A percentile compares a stretch with the other conserved stretches of the same genome.
These are phyloP conservation scores for Sebastes itinus DNA, from an alignment of 2,797 vertebrate species.

Conservation along the genomic window DNA sequence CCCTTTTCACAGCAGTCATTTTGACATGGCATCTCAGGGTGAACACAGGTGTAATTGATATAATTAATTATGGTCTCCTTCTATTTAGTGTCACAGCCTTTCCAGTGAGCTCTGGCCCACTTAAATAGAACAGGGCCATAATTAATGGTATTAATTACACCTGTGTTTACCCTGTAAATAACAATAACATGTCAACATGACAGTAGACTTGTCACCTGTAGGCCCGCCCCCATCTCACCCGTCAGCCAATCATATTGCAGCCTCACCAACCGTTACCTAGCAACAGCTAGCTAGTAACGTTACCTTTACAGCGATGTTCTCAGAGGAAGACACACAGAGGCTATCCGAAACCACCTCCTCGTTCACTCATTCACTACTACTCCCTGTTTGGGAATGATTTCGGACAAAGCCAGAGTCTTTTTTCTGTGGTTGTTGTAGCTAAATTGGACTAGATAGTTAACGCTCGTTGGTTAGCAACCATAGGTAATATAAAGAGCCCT, in stretches of 20 bases:
- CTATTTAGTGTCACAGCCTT: too few relatives aligned
- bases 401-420: background rate
- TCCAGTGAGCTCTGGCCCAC: too few relatives aligned
- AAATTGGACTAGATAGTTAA: background rate
- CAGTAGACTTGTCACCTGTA: background rate
- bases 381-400: background rate
- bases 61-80: too few relatives aligned
- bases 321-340: background rate
- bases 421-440: background rate
- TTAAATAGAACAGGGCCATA: too few relatives aligned
- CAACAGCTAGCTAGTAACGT: background rate
- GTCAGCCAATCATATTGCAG: background rate
- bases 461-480: background rate
- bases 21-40: too few relatives aligned
- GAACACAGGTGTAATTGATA: too few relatives aligned
- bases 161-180: too few relatives aligned
- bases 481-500: rapidly evolving
- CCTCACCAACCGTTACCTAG: background rate
- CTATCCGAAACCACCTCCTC: rapidly evolving
- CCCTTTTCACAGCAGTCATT: too few relatives aligned
- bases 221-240: background rate
- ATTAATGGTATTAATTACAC: too few relatives aligned
- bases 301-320: background rate
- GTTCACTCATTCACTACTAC: background rate
- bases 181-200: too few relatives aligned